Evolutionary conservation across 1,140 invertebrate genomes (phyloP).

Genomic region (Halesus radiatus): DNA sequence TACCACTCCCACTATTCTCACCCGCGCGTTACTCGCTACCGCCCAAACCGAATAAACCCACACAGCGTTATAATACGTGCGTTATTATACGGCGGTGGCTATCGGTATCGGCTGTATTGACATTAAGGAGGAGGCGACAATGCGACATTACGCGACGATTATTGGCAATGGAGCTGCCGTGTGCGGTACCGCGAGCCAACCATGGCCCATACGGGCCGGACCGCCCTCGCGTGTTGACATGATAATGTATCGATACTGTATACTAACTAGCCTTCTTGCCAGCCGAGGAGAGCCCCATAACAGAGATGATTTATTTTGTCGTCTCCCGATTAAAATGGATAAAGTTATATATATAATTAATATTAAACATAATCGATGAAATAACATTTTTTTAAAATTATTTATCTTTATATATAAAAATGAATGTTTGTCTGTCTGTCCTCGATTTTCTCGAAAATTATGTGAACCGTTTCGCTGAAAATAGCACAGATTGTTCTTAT

Average conservation of each 20-base stretch:
- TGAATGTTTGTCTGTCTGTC: too few species aligned
- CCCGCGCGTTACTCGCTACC: not conserved
- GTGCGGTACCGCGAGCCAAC: not conserved
- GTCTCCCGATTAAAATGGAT: too few species aligned
- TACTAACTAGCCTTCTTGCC: not conserved
- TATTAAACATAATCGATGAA: too few species aligned
- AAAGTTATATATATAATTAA: too few species aligned
- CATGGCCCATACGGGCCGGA: not conserved
- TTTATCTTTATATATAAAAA: too few species aligned
- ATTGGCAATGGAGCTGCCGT: conserved; percentile 9
- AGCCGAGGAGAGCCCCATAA: too few species aligned
- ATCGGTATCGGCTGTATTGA: conserved; percentile 19
- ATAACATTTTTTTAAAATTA: too few species aligned
- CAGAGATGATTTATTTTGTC: too few species aligned
- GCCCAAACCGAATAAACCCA: not conserved
- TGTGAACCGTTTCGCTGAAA: too few species aligned
- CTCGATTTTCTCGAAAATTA: too few species aligned
- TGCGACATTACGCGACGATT: conserved; percentile 34
- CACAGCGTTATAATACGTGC: not conserved
- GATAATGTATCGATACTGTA: conserved; percentile 15
- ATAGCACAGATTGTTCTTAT: too few species aligned
- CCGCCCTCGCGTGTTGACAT: not conserved
- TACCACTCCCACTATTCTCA: not conserved
- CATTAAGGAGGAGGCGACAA: conserved; percentile 31
- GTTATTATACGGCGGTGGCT: not conserved